Conservation (phyloP, 1,140 invertebrate species). For the Aphelenchoides besseyi region DNA sequence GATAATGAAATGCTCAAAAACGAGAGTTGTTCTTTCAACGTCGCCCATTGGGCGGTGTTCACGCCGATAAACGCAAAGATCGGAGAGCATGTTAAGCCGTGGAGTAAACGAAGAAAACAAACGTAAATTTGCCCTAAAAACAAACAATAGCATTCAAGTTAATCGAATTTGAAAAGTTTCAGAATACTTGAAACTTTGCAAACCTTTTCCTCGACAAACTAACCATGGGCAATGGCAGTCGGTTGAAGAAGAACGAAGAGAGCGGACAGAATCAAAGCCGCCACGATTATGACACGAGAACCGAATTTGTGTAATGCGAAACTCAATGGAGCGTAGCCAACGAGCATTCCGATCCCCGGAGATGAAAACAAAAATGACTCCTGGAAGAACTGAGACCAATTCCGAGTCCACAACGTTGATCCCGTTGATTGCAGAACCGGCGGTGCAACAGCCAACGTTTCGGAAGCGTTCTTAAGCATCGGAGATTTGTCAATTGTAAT, state of each 20-base stretch:
- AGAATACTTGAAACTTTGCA: too few relatives aligned
- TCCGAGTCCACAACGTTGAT: not conserved
- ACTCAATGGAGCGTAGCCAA: not conserved
- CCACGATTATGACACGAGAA: not conserved
- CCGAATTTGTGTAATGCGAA: not conserved
- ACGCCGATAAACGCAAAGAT: slow-evolving; percentile 36
- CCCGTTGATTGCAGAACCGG: not conserved
- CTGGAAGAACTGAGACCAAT: slow-evolving; percentile 1
- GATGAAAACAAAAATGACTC: slow-evolving; percentile 10
- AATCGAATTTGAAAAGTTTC: not conserved
- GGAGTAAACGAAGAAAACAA: slow-evolving; percentile 26
- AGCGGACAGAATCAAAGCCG: not conserved
- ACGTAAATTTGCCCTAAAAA: not conserved
- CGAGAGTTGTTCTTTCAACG: slow-evolving; percentile 42
- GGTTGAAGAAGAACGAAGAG: slow-evolving; percentile 14
- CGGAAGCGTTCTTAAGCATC: not conserved
- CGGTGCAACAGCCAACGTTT: not conserved
- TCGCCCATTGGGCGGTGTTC: slow-evolving; percentile 41
- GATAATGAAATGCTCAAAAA: slow-evolving; percentile 34
- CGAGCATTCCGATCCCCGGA: slow-evolving; percentile 16
- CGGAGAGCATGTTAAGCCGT: slow-evolving; percentile 35
- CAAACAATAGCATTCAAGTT: slow-evolving; percentile 3
- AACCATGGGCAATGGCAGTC: not conserved
- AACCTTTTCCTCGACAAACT: too few relatives aligned
- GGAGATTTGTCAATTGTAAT: not conserved